Percentiles rank a stretch among this genome's conserved stretches.
These are phyloP conservation scores for Callosobruchus maculatus DNA, from an alignment of 2,888 invertebrate species.

Conservation along the genomic window DNA sequence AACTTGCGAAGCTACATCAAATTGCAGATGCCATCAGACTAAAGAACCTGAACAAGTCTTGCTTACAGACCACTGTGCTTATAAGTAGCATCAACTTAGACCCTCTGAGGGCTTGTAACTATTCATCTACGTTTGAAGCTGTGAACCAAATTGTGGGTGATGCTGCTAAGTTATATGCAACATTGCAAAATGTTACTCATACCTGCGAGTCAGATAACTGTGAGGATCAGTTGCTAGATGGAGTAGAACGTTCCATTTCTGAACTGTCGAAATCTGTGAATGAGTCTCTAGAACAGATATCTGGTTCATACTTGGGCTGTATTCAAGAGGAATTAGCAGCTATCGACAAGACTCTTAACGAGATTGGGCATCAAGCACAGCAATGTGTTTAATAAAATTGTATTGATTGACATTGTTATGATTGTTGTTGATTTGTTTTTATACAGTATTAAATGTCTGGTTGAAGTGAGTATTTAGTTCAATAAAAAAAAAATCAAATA, in stretches of 20 bases:
- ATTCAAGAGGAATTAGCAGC: background rate
- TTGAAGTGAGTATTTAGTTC: no score
- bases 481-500: no score
- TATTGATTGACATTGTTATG: no score
- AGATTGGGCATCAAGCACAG: background rate
- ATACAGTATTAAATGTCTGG: no score
- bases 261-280: background rate
- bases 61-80: background rate
- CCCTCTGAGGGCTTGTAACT: background rate
- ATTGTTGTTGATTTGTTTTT: no score
- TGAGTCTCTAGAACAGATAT: background rate
- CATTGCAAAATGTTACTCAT: background rate
- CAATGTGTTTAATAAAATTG: background rate
- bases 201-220: background rate
- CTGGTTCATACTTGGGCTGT: background rate
- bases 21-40: background rate
- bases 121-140: background rate
- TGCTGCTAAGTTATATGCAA: background rate
- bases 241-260: background rate
- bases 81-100: background rate
- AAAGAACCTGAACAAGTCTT: background rate
- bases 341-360: background rate
- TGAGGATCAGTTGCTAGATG: background rate
- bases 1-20: background rate
- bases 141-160: background rate